phyloP scores from a whole-genome alignment of 2,113 vertebrate species.

The Diphyllodes magnificus region DNA sequence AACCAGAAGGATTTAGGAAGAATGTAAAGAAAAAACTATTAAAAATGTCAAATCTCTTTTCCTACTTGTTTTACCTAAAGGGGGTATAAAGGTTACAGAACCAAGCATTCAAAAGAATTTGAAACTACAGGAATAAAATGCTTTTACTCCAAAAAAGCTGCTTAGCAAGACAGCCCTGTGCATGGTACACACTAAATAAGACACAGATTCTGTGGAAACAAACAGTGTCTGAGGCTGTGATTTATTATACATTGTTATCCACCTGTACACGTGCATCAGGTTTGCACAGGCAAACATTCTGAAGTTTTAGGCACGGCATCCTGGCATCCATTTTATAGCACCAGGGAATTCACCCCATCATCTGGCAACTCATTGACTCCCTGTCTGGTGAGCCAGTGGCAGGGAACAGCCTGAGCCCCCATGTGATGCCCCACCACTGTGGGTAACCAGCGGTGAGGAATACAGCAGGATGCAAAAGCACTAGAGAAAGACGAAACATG shows the following conservation, averaged over 20 bases:
- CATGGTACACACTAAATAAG: neutral
- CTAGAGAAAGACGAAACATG: neutral
- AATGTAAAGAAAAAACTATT: slow-evolving; percentile 25
- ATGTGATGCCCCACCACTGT: accelerated
- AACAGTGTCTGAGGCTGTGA: neutral
- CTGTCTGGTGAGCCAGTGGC: neutral
- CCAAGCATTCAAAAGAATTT: neutral
- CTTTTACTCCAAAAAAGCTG: neutral
- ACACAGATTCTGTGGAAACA: neutral
- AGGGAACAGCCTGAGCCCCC: neutral
- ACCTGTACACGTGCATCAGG: neutral
- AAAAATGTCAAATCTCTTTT: slow-evolving; percentile 4
- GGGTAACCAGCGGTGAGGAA: neutral
- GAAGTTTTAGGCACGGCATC: neutral
- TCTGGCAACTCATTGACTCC: neutral
- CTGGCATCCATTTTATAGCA: neutral
- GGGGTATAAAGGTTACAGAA: neutral
- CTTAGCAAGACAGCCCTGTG: neutral
- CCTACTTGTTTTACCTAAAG: neutral
- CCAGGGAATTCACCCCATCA: neutral
- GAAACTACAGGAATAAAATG: slow-evolving; percentile 6
- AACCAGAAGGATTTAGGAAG: neutral
- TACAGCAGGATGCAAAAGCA: neutral
- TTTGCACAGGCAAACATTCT: neutral
- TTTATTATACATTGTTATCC: neutral